Evolutionary conservation across 2,113 vertebrate genomes (phyloP), one percentile per base, ranked within the genome.

Genomic region (Dasyornis broadbenti): DNA sequence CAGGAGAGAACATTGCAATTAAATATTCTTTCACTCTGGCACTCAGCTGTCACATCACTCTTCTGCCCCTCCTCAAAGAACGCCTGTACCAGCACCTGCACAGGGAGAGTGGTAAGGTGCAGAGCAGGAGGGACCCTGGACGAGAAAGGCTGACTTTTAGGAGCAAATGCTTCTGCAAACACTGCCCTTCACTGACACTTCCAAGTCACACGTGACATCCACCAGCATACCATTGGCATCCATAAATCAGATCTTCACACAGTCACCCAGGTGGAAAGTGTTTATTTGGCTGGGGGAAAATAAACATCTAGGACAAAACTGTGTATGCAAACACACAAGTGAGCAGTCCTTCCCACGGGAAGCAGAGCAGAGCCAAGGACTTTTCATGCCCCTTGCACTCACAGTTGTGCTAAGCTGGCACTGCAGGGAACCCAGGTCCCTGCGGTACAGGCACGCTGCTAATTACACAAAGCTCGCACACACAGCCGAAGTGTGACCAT

Each of bases 381-480:
- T 79, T 56, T 56, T 15, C 33, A 39, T 11, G 66, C 18, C 30
- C 24, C 16, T 40, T 39, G 49, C 50, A 24, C 35, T 12, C 23
- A 22, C 30, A 56, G 45, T 24, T 59, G 59, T 20, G 35, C 77
- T 82, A 21, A 75, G 72, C 60, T 33, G 47, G 40, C 1, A 1
- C 49, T 24, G 70, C 81, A 91, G 72, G 61, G 79, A 86, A 21
- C 7, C 33, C 69, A n/a, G 60, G 73, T n/a, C 53, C 70, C 39
- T 6, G 44, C 0, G 5, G 56, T 19, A 57, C 28, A 11, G 49
- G 30, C 56, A 26, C 0, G 0, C 37, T 64, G 61, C 73, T 85
- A 21, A 65, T 87, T 31, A 70, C 61, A 47, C 40, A 54, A 22
- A 66, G 57, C 35, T 66, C 19, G 0, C 26, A 57, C 64, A 13